Conservation (phyloP, 2,113 vertebrate species). For the Egretta garzetta region DNA sequence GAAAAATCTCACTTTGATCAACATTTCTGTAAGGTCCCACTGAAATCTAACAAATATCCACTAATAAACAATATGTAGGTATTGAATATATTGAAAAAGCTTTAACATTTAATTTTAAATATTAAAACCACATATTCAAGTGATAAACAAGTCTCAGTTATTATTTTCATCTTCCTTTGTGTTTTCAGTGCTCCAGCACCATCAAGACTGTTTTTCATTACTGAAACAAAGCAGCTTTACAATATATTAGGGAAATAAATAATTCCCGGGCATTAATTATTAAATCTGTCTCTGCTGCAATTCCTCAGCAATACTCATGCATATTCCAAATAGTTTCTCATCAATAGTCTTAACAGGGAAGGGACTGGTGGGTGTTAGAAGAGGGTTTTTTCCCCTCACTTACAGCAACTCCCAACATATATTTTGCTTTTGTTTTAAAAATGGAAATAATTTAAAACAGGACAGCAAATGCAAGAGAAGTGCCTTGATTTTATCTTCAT, state of each 20-base stretch:
- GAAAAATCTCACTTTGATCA: background rate
- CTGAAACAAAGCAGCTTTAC: background rate
- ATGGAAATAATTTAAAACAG: background rate
- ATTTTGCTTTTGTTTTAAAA: background rate
- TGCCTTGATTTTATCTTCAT: background rate
- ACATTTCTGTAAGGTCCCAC: background rate
- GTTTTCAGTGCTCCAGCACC: background rate
- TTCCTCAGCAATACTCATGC: slow-evolving; percentile 1
- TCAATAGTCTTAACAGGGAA: background rate
- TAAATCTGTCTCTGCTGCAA: slow-evolving; percentile 51
- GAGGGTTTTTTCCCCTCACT: background rate
- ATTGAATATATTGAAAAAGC: background rate
- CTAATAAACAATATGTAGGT: background rate
- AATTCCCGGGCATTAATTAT: slow-evolving; percentile 68
- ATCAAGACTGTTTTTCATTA: slow-evolving; percentile 13
- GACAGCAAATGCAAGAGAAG: background rate
- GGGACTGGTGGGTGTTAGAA: background rate
- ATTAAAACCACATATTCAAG: slow-evolving; percentile 46
- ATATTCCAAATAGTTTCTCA: slow-evolving; percentile 27
- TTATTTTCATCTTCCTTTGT: slow-evolving; percentile 22
- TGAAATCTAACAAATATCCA: background rate
- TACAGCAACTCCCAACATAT: background rate
- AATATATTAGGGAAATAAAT: slow-evolving; percentile 68
- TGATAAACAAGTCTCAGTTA: slow-evolving; percentile 13
- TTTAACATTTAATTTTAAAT: slow-evolving; percentile 5